Conservation (phyloP, 2,797 vertebrate species). For the Gouania willdenowi region DNA sequence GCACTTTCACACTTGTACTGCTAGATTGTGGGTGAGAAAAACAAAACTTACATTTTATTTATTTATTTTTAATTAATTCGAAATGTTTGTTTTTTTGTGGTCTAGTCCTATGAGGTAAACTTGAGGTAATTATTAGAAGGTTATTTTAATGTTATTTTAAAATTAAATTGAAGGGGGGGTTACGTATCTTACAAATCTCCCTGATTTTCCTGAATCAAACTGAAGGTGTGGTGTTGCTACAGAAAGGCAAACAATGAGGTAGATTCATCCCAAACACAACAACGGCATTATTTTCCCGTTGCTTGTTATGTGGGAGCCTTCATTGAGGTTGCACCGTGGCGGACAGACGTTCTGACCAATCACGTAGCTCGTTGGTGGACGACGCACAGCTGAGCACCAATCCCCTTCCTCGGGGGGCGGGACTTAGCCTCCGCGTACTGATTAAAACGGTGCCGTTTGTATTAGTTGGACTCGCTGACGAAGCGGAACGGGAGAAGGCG, state of each 20-base stretch:
- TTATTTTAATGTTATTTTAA: too few relatives aligned
- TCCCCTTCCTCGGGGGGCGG: slow-evolving; percentile 39
- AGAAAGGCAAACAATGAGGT: slow-evolving; percentile 6
- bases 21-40: too few relatives aligned
- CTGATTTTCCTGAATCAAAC: too few relatives aligned
- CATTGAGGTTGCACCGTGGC: slow-evolving; percentile 3
- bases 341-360: slow-evolving; percentile 42
- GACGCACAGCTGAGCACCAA: slow-evolving; percentile 38
- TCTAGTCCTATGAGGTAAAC: too few relatives aligned
- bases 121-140: too few relatives aligned
- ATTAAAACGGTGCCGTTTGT: slow-evolving; percentile 63
- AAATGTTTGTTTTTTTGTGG: too few relatives aligned
- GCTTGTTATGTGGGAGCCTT: slow-evolving; percentile 17
- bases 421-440: slow-evolving; percentile 20
- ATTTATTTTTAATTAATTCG: too few relatives aligned
- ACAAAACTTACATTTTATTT: too few relatives aligned
- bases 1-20: too few relatives aligned
- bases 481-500: slow-evolving; percentile 16
- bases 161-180: too few relatives aligned
- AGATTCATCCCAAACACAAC: slow-evolving; percentile 33
- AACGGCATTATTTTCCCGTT: slow-evolving; percentile 48
- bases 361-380: background rate
- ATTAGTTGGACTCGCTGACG: slow-evolving; percentile 52
- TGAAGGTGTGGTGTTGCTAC: background rate
- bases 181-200: too few relatives aligned